These are phyloP conservation scores for Pharmacophagus antenor DNA, from an alignment of 2,888 invertebrate species.

Conservation along the genomic window DNA sequence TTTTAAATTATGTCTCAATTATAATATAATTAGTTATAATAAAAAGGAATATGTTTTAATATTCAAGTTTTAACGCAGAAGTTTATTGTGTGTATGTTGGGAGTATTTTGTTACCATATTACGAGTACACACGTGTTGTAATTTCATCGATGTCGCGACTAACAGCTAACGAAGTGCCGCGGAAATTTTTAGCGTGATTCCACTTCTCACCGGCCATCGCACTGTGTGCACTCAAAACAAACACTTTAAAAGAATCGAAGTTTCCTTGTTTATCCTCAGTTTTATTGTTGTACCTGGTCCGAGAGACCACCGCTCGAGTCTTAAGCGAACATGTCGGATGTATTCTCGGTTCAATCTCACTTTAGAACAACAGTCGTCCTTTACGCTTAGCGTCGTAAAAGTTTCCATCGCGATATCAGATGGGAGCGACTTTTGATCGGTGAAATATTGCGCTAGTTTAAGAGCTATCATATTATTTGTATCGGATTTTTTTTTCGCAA, in stretches of 20 bases:
- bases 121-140: too few relatives aligned
- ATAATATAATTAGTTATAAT: too few relatives aligned
- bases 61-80: too few relatives aligned
- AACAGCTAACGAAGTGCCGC: neutral
- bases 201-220: neutral
- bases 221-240: constrained; percentile 25
- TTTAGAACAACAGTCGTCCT: constrained; percentile 29
- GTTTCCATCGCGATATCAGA: constrained; percentile 23
- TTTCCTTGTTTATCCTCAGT: constrained; percentile 25
- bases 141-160: too few relatives aligned
- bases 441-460: constrained; percentile 26
- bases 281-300: constrained; percentile 29
- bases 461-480: constrained; percentile 10
- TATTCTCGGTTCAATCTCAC: constrained; percentile 29
- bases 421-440: constrained; percentile 21
- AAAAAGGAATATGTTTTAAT: too few relatives aligned
- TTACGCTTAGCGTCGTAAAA: constrained; percentile 27
- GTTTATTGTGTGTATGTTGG: too few relatives aligned
- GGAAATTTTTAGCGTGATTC: constrained; percentile 19
- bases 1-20: too few relatives aligned
- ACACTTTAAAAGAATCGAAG: constrained; percentile 30
- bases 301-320: constrained; percentile 25
- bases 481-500: constrained; percentile 1
- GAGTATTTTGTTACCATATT: too few relatives aligned
- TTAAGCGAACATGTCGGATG: constrained; percentile 26